Evolutionary conservation across 1,140 invertebrate genomes (phyloP), one percentile per base, ranked within the genome.

Genomic region (Lepidurus couesii): DNA sequence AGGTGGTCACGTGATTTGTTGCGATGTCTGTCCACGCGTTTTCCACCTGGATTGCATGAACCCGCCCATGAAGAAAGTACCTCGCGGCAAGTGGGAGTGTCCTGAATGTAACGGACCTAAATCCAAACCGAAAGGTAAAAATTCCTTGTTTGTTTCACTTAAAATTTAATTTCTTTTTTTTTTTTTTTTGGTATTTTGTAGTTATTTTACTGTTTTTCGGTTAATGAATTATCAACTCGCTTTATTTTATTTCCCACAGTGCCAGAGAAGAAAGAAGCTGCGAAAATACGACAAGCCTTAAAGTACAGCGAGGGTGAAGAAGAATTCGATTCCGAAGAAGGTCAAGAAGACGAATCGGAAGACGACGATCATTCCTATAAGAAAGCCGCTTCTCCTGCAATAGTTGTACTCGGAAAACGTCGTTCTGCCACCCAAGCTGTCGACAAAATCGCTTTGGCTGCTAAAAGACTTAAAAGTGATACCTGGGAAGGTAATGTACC

Each of bases 31-130:
- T 83, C 82, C 86, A 0, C 84, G 83, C 43, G 82, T 83, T 76
- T 90, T 86, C 82, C 90, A 91, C 81, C 83, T 89, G 21, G 86
- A 88, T 77, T 91, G 90, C 81, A 83, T 89, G 21, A 86, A 87
- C 76, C 90, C 90, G 24, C 88, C 89, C 1, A 80, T 90, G 16
- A 83, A 86, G 73, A 86, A 88, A 80, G 83, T 87, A 7, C 90
- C 90, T 0, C 84, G 89, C 78, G 87, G 88, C 43, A 85, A 85
- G 43, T 92, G 90, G 90, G 84, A 84, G 11, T 91, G 90, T 83
- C 83, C 85, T 24, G 84, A 85, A 34, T 92, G 90, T 83, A 83
- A 73, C 16, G 13, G 77, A 34, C 78, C 78, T n/a, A 79, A 79
- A 79, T 44, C 75, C 4, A 16, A 74, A 24, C 73, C 74, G 73